Evolutionary conservation across 1,140 invertebrate genomes (phyloP).

Genomic region (Drosophila bipectinata): DNA sequence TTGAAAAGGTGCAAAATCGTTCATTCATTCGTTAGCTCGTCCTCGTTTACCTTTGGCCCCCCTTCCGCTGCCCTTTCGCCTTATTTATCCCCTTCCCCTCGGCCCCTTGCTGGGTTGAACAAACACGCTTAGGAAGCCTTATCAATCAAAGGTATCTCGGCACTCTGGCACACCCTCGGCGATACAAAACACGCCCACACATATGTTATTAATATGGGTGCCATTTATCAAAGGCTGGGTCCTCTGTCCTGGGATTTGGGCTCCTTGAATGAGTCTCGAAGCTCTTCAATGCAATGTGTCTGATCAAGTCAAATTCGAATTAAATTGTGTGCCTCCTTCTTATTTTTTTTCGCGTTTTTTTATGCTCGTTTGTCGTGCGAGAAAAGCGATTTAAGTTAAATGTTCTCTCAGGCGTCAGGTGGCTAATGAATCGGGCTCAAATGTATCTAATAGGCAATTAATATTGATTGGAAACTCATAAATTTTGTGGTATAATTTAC

Average conservation of each 20-base stretch:
- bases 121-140: slow-evolving; percentile 80
- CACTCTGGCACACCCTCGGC: slow-evolving; percentile 15
- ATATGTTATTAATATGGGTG: slow-evolving; percentile 75
- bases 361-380: slow-evolving; percentile 37
- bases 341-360: slow-evolving; percentile 22
- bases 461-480: slow-evolving; percentile 53
- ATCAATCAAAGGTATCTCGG: slow-evolving; percentile 76
- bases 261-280: slow-evolving; percentile 27
- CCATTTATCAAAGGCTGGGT: slow-evolving; percentile 57
- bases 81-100: background rate
- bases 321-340: slow-evolving; percentile 37
- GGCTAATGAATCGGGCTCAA: slow-evolving; percentile 38
- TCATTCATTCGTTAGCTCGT: slow-evolving; percentile 51
- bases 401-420: slow-evolving; percentile 31
- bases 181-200: slow-evolving; percentile 42
- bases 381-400: slow-evolving; percentile 48
- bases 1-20: slow-evolving; percentile 79
- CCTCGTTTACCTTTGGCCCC: slow-evolving; percentile 52
- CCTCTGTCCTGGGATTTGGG: slow-evolving; percentile 15
- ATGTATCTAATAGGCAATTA: slow-evolving; percentile 40
- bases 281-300: slow-evolving; percentile 48
- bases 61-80: slow-evolving; percentile 10
- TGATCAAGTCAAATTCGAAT: slow-evolving; percentile 56
- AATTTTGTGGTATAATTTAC: slow-evolving; percentile 36
- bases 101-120: slow-evolving; percentile 20